Evolutionary conservation across 2,888 invertebrate genomes (phyloP), one percentile per base, ranked within the genome.

Genomic region (Ptilodon capucinus): DNA sequence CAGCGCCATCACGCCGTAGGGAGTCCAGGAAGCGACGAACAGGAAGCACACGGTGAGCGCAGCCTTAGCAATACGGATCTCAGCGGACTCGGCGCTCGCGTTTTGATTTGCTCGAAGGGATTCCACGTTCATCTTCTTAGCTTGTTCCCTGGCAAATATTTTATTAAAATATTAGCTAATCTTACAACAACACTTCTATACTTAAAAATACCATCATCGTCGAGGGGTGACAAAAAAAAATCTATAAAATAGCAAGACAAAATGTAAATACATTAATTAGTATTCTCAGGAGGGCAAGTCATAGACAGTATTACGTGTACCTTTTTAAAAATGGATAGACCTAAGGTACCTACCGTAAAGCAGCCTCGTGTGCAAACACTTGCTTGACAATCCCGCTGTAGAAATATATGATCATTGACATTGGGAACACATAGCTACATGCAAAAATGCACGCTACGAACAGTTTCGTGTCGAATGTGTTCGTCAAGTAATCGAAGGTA

Each of bases 51-150:
- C 95, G 0, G 97, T 95, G 36, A 97, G 95, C 2, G 97, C 97
- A 8, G 97, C 96, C 74, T 97, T 97, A 0, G 97, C 97, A 70
- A 97, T 97, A 64, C 96, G 92, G 61, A 97, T 94, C 78, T 97
- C 97, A 0, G 96, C 95, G 0, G 96, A 95, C 60, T 96, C 92
- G 34, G 94, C 92, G 44, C 92, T 91, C 44, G 93, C 91, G 60
- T 93, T 92, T 76, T 95, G 94, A 82, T 96, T 94, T 54, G 94
- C 91, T 71, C 96, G 92, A 25, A 97, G 85, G 1, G 97, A 97
- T 69, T 97, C 96, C 0, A 97, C 96, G 72, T 97, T 97, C 97
- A 97, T 97, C 84, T 97, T 97, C 74, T 96, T 97, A 0, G 97
- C 97, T 80, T 91, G 89, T 60, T 84, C 87, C 55, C 91, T 90